phyloP scores from a whole-genome alignment of 2,113 vertebrate genomes.

The Centropristis striata region DNA sequence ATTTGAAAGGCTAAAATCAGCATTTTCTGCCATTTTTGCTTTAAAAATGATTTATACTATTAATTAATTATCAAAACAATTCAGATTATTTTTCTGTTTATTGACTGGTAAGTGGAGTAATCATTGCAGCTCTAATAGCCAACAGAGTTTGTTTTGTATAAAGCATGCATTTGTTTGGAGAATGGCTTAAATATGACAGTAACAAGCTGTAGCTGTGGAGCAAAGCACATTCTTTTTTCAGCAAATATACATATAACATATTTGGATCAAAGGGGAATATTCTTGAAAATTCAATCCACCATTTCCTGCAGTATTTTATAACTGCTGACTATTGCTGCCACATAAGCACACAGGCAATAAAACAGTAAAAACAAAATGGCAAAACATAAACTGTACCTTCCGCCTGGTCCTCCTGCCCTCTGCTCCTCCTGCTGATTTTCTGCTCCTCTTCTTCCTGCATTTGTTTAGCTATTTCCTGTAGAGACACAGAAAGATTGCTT shows the following conservation, averaged over 20 bases:
- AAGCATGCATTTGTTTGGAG: slow-evolving; percentile 16
- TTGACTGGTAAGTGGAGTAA: too few species aligned
- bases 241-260: not conserved
- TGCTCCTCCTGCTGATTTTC: slow-evolving; percentile 60
- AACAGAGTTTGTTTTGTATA: not conserved
- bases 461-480: slow-evolving; percentile 86
- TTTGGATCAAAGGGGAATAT: not conserved
- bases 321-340: not conserved
- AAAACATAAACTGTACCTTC: slow-evolving; percentile 70
- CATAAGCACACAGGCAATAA: not conserved
- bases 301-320: not conserved
- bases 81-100: too few species aligned
- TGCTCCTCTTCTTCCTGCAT: slow-evolving; percentile 86
- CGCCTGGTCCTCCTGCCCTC: slow-evolving; percentile 45
- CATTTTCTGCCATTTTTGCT: too few species aligned
- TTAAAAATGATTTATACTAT: too few species aligned
- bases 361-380: not conserved
- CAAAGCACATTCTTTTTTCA: not conserved
- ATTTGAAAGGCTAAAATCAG: too few species aligned
- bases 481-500: slow-evolving; percentile 4
- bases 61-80: too few species aligned
- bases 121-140: too few species aligned
- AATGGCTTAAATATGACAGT: not conserved
- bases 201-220: not conserved
- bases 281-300: not conserved